Evolutionary conservation across 2,888 invertebrate genomes (phyloP), one percentile per base, ranked within the genome.

Genomic region (Opisthograptis luteolata): DNA sequence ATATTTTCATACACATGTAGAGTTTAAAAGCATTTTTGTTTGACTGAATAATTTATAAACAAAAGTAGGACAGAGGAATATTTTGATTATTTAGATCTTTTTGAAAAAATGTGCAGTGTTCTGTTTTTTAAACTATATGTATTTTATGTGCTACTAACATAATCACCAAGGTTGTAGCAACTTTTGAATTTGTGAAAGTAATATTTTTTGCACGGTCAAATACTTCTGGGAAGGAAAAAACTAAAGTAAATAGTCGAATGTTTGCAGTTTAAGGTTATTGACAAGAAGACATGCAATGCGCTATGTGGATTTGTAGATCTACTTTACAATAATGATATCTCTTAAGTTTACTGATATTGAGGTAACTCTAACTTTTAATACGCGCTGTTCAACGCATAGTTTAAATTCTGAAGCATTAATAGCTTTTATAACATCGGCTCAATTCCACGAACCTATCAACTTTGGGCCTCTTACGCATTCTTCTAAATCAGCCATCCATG

Each of bases 11-110:
- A 7, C 14, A 19, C 27, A n/a, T 34, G 8, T 10, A n/a, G 14
- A 31, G 42, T 40, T 54, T 35, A 48, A 50, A 55, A 20, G 25
- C 25, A 34, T 45, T 41, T 43, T 15, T 36, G 31, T 10, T 35
- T 6, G 12, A 10, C 6, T 13, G 5, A 27, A 41, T 46, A 34
- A 37, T 42, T 54, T 51, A 37, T 25, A 44, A 45, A 35, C 40
- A 31, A 42, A 57, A 51, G 45, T 45, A 51, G 51, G 32, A 20
- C 50, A 24, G 27, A 9, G 14, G n/a, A 39, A 14, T 41, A 2
- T 39, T 39, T 12, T 39, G n/a, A 32, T 32, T 28, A n/a, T 14
- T 48, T 2, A 24, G 22, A 14, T 14, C n/a, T n/a, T n/a, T n/a
- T n/a, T n/a, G n/a, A n/a, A n/a, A n/a, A n/a, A n/a, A n/a, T 19